phyloP scores from a whole-genome alignment of 2,113 vertebrate genomes.

The Alces alces region DNA sequence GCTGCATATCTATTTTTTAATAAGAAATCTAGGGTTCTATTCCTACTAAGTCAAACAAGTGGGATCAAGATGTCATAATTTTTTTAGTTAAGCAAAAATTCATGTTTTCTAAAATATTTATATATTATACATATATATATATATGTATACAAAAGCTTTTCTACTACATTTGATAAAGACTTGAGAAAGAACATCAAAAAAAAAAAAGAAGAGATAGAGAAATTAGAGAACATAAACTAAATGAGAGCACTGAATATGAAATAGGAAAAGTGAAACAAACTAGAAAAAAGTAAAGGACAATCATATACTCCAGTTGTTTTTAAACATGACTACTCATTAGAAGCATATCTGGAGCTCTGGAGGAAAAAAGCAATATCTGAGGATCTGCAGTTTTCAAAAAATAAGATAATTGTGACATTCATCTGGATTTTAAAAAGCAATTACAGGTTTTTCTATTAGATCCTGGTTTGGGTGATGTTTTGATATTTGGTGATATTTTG shows the following conservation, averaged over 20 bases:
- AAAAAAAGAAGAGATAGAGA: not conserved
- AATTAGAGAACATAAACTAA: not conserved
- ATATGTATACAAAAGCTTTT: not conserved
- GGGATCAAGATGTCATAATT: not conserved
- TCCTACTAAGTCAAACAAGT: not conserved
- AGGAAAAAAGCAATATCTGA: not conserved
- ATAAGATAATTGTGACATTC: not conserved
- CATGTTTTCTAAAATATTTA: not conserved
- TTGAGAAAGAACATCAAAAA: not conserved
- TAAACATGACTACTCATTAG: not conserved
- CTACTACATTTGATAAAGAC: not conserved
- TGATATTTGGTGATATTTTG: not conserved
- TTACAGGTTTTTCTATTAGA: not conserved
- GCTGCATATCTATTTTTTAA: not conserved
- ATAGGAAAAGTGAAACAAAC: not conserved
- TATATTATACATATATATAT: not conserved
- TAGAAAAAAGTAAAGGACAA: not conserved
- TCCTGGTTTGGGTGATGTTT: not conserved
- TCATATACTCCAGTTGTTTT: not conserved
- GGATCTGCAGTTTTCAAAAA: not conserved
- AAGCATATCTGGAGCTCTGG: not conserved
- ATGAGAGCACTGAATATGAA: not conserved
- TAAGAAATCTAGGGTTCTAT: not conserved
- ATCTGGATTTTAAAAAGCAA: not conserved
- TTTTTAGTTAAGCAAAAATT: not conserved